A percentile compares a stretch with the other conserved stretches of the same genome.
These are phyloP conservation scores for Stomatorhinus ivindoensis DNA, from an alignment of 2,113 vertebrate species.

Conservation along the genomic window DNA sequence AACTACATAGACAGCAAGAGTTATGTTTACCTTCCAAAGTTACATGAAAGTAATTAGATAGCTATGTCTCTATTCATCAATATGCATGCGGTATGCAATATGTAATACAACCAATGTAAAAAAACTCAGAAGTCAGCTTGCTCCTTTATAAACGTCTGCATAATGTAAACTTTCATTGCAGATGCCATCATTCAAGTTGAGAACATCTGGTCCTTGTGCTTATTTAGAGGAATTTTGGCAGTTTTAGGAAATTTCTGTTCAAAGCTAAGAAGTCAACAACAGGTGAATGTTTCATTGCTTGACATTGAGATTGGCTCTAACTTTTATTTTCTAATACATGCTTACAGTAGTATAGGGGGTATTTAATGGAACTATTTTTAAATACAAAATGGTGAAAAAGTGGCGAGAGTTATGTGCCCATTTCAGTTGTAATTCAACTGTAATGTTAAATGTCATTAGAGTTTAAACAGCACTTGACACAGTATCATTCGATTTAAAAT, in stretches of 20 bases:
- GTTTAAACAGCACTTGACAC: neutral
- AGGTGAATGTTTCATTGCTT: slow-evolving; percentile 4
- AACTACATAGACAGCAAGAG: neutral
- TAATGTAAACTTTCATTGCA: neutral
- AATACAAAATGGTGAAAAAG: neutral
- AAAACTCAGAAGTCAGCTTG: slow-evolving; percentile 6
- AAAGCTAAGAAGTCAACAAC: slow-evolving; percentile 6
- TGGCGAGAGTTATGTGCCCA: neutral
- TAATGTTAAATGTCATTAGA: neutral
- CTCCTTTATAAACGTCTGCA: neutral
- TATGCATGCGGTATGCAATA: neutral
- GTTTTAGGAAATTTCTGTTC: neutral
- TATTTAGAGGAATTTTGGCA: neutral
- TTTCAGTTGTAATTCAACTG: neutral
- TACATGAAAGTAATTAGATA: neutral
- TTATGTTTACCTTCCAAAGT: neutral
- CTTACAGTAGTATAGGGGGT: neutral
- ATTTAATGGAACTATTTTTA: neutral
- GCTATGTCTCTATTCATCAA: neutral
- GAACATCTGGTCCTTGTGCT: slow-evolving; percentile 21
- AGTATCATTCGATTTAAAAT: neutral
- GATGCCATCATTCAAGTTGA: slow-evolving; percentile 28
- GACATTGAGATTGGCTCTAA: neutral
- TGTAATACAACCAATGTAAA: neutral
- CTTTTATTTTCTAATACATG: neutral